phyloP scores from a whole-genome alignment of 2,797 vertebrate species.

The Ptychobarbus kaznakovi region DNA sequence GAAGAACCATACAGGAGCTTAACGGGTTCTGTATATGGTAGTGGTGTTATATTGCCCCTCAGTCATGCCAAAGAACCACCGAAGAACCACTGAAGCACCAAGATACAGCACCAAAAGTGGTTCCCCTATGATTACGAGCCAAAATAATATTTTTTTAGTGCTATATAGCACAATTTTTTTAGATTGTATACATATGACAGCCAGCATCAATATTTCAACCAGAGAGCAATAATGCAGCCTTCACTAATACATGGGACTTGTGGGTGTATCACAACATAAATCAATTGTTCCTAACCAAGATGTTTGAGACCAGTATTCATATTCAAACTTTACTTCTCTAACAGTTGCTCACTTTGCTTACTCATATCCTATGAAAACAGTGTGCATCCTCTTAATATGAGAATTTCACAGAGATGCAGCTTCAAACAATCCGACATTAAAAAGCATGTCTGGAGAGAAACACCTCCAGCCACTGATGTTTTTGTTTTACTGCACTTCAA shows the following conservation, averaged over 20 bases:
- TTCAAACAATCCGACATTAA: slow-evolving; percentile 54
- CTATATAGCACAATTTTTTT: too few species aligned
- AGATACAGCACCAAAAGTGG: too few species aligned
- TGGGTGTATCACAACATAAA: background rate
- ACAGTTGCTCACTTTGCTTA: slow-evolving; percentile 43
- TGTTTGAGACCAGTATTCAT: slow-evolving; percentile 3
- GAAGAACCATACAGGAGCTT: too few species aligned
- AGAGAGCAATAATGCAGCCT: background rate
- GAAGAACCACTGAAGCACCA: too few species aligned
- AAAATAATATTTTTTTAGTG: too few species aligned
- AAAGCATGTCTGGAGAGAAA: slow-evolving; percentile 47
- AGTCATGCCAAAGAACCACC: too few species aligned
- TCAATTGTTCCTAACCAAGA: slow-evolving; percentile 10
- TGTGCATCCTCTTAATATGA: slow-evolving; percentile 35
- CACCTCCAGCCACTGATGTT: slow-evolving; percentile 31
- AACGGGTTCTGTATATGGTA: too few species aligned
- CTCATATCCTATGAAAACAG: slow-evolving; percentile 24
- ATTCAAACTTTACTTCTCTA: slow-evolving; percentile 25
- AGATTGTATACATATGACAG: background rate
- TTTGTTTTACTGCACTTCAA: slow-evolving; percentile 49
- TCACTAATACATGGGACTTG: background rate
- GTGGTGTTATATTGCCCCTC: too few species aligned
- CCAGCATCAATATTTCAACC: background rate
- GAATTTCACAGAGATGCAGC: slow-evolving; percentile 53
- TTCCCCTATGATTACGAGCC: too few species aligned